Percentiles rank a stretch among this genome's conserved stretches.
These are phyloP conservation scores for Liodrosophila aerea DNA, from an alignment of 2,888 invertebrate genomes.

Conservation along the genomic window DNA sequence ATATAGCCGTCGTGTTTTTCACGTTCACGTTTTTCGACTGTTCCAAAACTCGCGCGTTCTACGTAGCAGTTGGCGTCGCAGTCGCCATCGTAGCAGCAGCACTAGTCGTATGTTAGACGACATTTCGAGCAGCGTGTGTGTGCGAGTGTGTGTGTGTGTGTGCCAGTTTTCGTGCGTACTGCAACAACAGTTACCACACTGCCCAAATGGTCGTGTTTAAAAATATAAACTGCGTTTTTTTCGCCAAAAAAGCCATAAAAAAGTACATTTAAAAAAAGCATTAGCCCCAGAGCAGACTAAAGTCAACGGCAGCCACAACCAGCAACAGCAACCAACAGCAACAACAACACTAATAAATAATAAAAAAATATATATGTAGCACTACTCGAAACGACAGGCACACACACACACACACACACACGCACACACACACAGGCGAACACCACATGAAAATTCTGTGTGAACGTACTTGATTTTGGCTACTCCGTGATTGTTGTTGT, in stretches of 20 bases:
- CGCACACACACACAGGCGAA: not conserved
- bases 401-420: conserved; percentile 17
- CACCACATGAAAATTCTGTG: conserved; percentile 51
- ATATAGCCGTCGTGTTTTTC: conserved; percentile 51
- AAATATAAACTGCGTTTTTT: conserved; percentile 73
- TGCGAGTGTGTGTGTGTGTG: conserved; percentile 39
- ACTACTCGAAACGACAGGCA: conserved; percentile 48
- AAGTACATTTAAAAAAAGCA: conserved; percentile 50
- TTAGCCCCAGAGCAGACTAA: conserved; percentile 48
- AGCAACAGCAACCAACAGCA: conserved; percentile 19
- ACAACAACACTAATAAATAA: conserved; percentile 20
- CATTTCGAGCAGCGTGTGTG: conserved; percentile 40
- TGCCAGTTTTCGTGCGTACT: conserved; percentile 73
- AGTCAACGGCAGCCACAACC: conserved; percentile 57
- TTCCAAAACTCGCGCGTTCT: conserved; percentile 24
- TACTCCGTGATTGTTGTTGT: conserved; percentile 24
- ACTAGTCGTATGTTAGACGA: conserved; percentile 53
- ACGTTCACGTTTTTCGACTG: conserved; percentile 38
- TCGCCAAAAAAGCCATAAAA: conserved; percentile 72
- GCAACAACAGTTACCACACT: conserved; percentile 65
- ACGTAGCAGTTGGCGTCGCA: conserved; percentile 43
- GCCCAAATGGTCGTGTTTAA: conserved; percentile 43
- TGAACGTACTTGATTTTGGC: conserved; percentile 72
- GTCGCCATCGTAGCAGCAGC: conserved; percentile 33
- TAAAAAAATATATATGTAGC: conserved; percentile 40